Conservation (phyloP, 2,113 vertebrate genomes). For the Cyprinodon tularosa region DNA sequence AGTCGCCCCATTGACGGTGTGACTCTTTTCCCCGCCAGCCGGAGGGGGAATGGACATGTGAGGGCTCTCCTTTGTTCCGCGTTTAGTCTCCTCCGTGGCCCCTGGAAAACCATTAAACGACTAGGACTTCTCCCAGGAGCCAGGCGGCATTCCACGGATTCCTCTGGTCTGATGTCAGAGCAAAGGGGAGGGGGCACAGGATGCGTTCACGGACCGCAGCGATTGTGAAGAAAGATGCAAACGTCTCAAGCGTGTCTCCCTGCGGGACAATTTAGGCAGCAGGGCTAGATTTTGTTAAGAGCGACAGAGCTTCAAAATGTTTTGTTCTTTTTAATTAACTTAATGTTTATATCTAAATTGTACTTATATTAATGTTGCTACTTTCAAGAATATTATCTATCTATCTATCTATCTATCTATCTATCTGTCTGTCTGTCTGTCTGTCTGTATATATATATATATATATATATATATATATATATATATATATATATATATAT, state of each 20-base stretch:
- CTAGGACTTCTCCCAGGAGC: conserved; percentile 76
- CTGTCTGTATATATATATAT: no score
- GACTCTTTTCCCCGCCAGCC: conserved; percentile 40
- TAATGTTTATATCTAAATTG: no score
- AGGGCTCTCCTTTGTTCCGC: conserved; percentile 64
- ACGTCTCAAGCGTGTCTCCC: no score
- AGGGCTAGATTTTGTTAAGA: not conserved
- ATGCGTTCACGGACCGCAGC: conserved; percentile 36
- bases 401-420: no score
- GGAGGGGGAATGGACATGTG: conserved; percentile 46
- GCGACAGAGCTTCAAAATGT: no score
- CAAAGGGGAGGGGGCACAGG: conserved; percentile 51
- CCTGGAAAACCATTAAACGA: conserved; percentile 76
- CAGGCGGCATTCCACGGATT: conserved; percentile 74
- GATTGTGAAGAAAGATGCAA: not conserved
- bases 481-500: no score
- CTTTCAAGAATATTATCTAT: no score
- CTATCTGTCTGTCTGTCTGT: no score
- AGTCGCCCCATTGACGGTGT: conserved; percentile 31
- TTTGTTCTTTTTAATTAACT: no score
- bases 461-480: no score
- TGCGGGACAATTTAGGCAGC: not conserved
- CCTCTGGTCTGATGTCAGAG: conserved; percentile 78
- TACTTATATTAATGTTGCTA: no score
- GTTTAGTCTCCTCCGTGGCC: conserved; percentile 72